phyloP scores from a whole-genome alignment of 2,113 vertebrate species.

The Microcebus ravelobensis region DNA sequence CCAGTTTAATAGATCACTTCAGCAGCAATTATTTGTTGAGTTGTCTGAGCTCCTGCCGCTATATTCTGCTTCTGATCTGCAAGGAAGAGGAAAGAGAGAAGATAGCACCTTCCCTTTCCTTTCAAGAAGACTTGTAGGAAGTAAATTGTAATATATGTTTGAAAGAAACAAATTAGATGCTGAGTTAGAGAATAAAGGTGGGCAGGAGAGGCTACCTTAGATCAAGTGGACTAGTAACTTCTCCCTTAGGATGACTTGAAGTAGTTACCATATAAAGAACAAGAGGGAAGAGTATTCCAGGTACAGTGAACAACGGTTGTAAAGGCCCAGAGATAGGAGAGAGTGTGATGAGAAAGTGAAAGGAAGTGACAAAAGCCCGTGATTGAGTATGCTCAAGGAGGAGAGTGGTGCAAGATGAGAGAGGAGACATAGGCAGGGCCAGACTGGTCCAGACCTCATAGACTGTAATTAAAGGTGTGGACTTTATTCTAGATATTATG shows the following conservation, averaged over 20 bases:
- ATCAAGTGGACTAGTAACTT: background rate
- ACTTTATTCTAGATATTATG: background rate
- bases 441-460: background rate
- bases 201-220: background rate
- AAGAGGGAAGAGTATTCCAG: background rate
- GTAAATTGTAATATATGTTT: background rate
- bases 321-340: background rate
- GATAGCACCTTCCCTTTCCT: background rate
- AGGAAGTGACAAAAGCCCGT: background rate
- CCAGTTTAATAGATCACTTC: conserved; percentile 30
- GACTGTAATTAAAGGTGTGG: background rate
- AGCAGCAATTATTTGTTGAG: background rate
- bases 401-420: background rate
- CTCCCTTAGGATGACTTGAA: background rate
- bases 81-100: background rate
- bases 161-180: background rate
- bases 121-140: background rate
- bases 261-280: background rate
- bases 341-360: background rate
- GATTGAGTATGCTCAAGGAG: background rate
- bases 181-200: background rate
- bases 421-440: background rate
- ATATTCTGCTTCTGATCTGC: conserved; percentile 8
- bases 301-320: background rate
- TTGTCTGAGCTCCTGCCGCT: conserved; percentile 24